These are phyloP conservation scores for Trissolcus basalis DNA, from an alignment of 1,140 invertebrate genomes.

Conservation along the genomic window DNA sequence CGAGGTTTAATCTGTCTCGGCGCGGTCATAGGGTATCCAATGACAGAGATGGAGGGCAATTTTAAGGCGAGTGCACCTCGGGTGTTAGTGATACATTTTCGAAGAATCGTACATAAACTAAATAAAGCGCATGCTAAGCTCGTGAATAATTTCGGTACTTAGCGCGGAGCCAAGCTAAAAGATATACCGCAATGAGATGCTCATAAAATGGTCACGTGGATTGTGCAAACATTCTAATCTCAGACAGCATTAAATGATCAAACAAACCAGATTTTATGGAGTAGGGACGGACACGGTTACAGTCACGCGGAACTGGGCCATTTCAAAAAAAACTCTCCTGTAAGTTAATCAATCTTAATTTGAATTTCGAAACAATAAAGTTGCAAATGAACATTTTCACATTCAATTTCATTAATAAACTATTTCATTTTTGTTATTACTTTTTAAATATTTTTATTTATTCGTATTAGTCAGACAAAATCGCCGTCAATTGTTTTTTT, in stretches of 20 bases:
- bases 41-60: conserved; percentile 18
- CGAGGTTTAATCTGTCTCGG: conserved; percentile 62
- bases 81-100: conserved; percentile 46
- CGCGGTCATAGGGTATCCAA: conserved; percentile 44
- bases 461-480: no score
- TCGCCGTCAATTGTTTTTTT: no score
- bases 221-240: conserved; percentile 45
- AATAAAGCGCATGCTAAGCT: conserved; percentile 51
- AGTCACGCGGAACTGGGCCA: no score
- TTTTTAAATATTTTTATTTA: no score
- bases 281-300: no score
- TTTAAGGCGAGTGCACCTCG: conserved; percentile 43
- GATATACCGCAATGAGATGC: conserved; percentile 35
- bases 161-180: conserved; percentile 30
- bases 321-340: no score
- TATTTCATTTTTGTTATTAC: no score
- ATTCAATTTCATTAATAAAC: no score
- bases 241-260: conserved; percentile 23
- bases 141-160: conserved; percentile 51
- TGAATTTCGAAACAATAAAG: no score
- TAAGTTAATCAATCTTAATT: no score
- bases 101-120: conserved; percentile 46
- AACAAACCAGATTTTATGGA: conserved; percentile 20
- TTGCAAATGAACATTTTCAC: no score
- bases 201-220: conserved; percentile 49